Evolutionary conservation across 92 coral and sea anemone genomes (phyloP).

Genomic region (Palythoa caribaeorum): DNA sequence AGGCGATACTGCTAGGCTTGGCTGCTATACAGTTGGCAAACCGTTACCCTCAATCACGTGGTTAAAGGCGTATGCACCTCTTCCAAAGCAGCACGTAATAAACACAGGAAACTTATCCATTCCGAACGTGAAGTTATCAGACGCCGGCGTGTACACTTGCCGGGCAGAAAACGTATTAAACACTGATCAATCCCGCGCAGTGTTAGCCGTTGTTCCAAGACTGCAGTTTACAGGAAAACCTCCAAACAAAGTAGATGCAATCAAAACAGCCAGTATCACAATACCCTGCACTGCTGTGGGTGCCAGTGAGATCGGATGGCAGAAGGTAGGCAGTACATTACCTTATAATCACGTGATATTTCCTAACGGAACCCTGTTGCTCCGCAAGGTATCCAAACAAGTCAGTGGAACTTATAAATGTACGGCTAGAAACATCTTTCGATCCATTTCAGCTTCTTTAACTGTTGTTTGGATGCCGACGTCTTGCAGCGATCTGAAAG

Average conservation of each 20-base stretch:
- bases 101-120: conserved; percentile 25
- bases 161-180: too few species aligned
- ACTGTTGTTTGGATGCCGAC: neutral
- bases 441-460: neutral
- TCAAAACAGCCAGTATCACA: neutral
- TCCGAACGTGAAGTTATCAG: neutral
- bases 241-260: neutral
- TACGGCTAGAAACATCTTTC: too few species aligned
- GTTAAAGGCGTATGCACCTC: neutral
- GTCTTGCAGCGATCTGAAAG: neutral
- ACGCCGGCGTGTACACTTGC: neutral
- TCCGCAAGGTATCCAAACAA: neutral
- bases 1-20: neutral
- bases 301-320: too few species aligned
- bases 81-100: neutral
- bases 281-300: conserved; percentile 17
- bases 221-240: conserved; percentile 37
- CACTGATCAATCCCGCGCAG: too few species aligned
- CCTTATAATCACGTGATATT: too few species aligned
- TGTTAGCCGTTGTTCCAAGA: neutral
- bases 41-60: conserved; percentile 5
- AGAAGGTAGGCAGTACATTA: too few species aligned
- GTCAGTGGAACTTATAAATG: conserved; percentile 44
- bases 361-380: neutral
- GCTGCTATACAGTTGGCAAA: neutral